Conservation (phyloP, 2,888 invertebrate genomes). For the Zygaena filipendulae region DNA sequence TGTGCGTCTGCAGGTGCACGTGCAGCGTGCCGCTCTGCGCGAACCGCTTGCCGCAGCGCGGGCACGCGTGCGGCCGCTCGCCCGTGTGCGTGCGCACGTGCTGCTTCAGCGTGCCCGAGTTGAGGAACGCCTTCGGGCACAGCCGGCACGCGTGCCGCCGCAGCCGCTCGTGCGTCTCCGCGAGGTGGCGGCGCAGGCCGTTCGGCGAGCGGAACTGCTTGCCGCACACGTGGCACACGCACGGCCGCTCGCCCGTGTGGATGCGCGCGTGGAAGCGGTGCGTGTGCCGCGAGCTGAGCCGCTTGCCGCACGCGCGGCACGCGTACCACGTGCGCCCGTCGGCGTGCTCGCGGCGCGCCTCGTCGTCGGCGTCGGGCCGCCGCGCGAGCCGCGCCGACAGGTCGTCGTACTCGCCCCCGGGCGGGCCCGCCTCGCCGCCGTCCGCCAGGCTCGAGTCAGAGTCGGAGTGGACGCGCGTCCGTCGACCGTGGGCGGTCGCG, state of each 20-base stretch:
- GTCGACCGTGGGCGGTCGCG: slow-evolving; percentile 21
- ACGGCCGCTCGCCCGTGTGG: slow-evolving; percentile 74
- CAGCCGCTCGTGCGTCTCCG: slow-evolving; percentile 71
- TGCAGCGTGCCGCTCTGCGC: slow-evolving; percentile 74
- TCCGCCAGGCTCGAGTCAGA: slow-evolving; percentile 28
- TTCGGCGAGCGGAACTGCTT: slow-evolving; percentile 74
- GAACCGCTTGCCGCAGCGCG: slow-evolving; percentile 71
- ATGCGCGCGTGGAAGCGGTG: slow-evolving; percentile 72
- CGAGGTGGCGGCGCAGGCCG: slow-evolving; percentile 70
- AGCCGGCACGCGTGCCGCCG: slow-evolving; percentile 67
- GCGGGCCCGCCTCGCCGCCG: slow-evolving; percentile 9
- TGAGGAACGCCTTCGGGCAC: slow-evolving; percentile 68
- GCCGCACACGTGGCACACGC: slow-evolving; percentile 74
- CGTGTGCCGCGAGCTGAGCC: slow-evolving; percentile 70
- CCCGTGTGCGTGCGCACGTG: slow-evolving; percentile 71
- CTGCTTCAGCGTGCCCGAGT: slow-evolving; percentile 69
- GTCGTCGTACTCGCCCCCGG: slow-evolving; percentile 33
- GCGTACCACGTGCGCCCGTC: slow-evolving; percentile 66
- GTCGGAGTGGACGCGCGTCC: slow-evolving; percentile 21
- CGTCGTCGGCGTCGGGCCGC: slow-evolving; percentile 36
- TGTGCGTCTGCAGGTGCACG: slow-evolving; percentile 71
- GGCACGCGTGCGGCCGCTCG: slow-evolving; percentile 67
- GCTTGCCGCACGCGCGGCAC: slow-evolving; percentile 69
- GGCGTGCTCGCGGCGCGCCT: slow-evolving; percentile 34
- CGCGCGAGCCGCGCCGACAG: slow-evolving; percentile 42